Evolutionary conservation across 64 coral and sea anemone genomes (phyloP).

Genomic region (Exaiptasia diaphana): DNA sequence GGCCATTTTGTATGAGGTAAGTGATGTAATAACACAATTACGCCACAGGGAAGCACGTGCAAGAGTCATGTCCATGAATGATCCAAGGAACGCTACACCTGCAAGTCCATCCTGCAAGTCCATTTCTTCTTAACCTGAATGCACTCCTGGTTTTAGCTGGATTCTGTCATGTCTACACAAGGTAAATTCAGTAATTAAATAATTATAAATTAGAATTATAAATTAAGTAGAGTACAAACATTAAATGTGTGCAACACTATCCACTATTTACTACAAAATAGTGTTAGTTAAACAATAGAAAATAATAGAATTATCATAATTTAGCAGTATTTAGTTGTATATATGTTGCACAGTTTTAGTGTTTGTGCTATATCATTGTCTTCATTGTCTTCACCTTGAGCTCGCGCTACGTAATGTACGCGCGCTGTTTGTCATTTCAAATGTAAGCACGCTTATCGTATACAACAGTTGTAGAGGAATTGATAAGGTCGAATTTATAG

Average conservation of each 20-base stretch:
- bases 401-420: too few relatives aligned
- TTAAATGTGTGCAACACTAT: not conserved
- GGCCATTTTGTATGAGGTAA: not conserved
- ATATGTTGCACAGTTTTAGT: too few relatives aligned
- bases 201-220: not conserved
- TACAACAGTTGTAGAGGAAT: too few relatives aligned
- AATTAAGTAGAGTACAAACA: not conserved
- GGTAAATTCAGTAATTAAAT: not conserved
- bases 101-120: not conserved
- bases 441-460: too few relatives aligned
- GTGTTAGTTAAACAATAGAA: not conserved
- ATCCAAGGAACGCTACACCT: not conserved
- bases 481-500: too few relatives aligned
- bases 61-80: not conserved
- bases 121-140: constrained; percentile 10
- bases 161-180: constrained; percentile 33
- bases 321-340: too few relatives aligned
- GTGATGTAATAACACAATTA: not conserved
- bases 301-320: not conserved
- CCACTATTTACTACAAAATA: not conserved
- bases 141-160: constrained; percentile 26
- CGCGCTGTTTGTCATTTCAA: too few relatives aligned
- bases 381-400: too few relatives aligned
- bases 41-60: not conserved
- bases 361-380: too few relatives aligned